A percentile compares a stretch with the other conserved stretches of the same genome.
Evolutionary conservation across 1,140 invertebrate genomes (phyloP).

Genomic region (Lerema accius): DNA sequence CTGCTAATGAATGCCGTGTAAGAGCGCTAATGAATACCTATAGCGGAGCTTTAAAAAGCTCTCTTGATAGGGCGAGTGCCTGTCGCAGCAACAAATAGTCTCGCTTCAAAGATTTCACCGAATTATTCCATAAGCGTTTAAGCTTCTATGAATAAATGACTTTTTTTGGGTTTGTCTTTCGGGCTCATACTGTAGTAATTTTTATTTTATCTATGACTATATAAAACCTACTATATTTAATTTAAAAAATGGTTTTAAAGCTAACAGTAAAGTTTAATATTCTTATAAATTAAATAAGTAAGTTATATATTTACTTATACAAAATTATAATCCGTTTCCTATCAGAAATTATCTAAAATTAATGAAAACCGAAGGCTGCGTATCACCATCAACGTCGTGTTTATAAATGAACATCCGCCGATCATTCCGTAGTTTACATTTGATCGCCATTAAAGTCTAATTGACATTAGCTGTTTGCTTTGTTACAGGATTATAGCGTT

Average conservation of each 20-base stretch:
- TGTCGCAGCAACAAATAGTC: slow-evolving; percentile 27
- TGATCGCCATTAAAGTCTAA: slow-evolving; percentile 38
- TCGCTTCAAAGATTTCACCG: not conserved
- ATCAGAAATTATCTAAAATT: not conserved
- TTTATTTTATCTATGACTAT: too few species aligned
- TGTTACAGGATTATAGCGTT: slow-evolving; percentile 49
- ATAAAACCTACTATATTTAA: too few species aligned
- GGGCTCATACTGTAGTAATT: too few species aligned
- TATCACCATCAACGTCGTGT: slow-evolving; percentile 10
- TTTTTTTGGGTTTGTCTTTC: too few species aligned
- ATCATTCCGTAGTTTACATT: slow-evolving; percentile 23
- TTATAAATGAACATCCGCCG: slow-evolving; percentile 36
- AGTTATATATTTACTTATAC: not conserved
- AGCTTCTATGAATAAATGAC: too few species aligned
- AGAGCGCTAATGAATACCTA: slow-evolving; percentile 55
- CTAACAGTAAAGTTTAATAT: too few species aligned
- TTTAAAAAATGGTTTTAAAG: too few species aligned
- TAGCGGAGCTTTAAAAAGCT: slow-evolving; percentile 56
- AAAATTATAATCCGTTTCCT: too few species aligned
- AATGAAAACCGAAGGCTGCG: slow-evolving; percentile 16
- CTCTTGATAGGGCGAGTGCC: slow-evolving; percentile 51
- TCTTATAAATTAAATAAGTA: too few species aligned
- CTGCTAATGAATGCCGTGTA: slow-evolving; percentile 52
- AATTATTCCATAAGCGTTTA: not conserved
- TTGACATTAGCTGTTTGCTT: slow-evolving; percentile 43